Base-by-base conservation (phyloP, 2,797 vertebrate species). In the Hemibagrus guttatus region DNA sequence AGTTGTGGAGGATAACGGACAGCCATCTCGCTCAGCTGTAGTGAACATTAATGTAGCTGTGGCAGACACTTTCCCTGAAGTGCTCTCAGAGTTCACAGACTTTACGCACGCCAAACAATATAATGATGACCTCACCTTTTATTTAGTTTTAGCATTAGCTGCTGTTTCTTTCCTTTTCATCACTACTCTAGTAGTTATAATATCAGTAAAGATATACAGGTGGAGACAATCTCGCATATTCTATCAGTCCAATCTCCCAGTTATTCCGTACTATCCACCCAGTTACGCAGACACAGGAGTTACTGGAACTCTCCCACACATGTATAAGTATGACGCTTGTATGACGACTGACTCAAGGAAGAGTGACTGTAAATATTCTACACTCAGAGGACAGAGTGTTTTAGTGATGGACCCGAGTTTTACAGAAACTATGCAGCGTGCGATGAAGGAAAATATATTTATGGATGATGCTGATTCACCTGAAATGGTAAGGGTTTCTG, bases 1-100 rank as follows among this genome's bases (percentile, higher is more conserved):
- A 39, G 64, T 93, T 49, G 95, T 96, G 86, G 93, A 94, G 87
- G 94, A 95, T 91, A 72, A 72, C 35, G 39, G 39, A 42, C 69
- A 72, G 39, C 69, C 69, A 23, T 88, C 88, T 28, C 46, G 46
- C 46, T 49, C 46, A 49, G 46, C 46, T 49, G 46, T 49, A 49
- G 46, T 49, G 7, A 49, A 49, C 46, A 49, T 49, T 6, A 49
- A 49, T 49, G 46, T 49, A 49, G 46, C 46, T 49, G 46, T 49
- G 8, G 46, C 46, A 6, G 46, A 49, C 46, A 49, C 46, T 49
- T 49, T 49, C 46, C 46, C 46, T 49, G 46, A 49, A 49, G 7
- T 49, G 46, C 46, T 49, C 46, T 49, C 46, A 49, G 46, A 49
- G 46, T 49, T 49, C 46, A 49, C 46, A 49, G 46, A 49, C 7